phyloP scores from a whole-genome alignment of 2,113 vertebrate genomes.

The Actenoides lindsayi region DNA sequence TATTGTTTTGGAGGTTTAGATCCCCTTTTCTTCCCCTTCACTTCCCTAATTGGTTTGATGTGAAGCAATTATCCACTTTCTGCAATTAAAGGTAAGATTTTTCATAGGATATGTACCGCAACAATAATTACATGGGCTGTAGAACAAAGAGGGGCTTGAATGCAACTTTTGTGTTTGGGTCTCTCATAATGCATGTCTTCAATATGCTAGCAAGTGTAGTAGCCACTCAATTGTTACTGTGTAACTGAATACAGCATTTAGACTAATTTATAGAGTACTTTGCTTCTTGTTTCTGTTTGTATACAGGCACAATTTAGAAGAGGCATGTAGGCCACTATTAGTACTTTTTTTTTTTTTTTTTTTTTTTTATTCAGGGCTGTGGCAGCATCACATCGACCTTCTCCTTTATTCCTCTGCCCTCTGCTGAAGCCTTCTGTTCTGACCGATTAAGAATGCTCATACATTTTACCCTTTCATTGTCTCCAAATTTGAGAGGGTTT shows the following conservation, averaged over 20 bases:
- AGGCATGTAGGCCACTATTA: not conserved
- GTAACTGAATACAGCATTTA: not conserved
- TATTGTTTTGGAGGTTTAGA: not conserved
- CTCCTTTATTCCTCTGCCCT: not conserved
- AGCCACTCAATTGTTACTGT: not conserved
- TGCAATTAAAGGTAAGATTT: conserved; percentile 3
- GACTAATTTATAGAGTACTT: not conserved
- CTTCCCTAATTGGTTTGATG: not conserved
- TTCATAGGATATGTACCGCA: not conserved
- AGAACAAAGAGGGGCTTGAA: not conserved
- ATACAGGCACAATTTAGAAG: not conserved
- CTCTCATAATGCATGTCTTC: not conserved
- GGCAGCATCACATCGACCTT: not conserved
- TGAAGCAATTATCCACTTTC: conserved; percentile 1
- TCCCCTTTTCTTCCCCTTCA: not conserved
- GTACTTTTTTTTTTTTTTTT: not conserved
- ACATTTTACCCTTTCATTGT: not conserved
- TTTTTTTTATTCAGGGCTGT: not conserved
- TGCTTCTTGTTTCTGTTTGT: not conserved
- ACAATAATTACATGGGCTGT: not conserved
- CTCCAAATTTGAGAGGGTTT: not conserved
- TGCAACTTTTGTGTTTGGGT: not conserved
- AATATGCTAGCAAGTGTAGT: not conserved
- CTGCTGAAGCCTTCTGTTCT: not conserved
- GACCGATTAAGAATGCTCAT: not conserved